These are phyloP conservation scores for Scomber scombrus DNA, from an alignment of 2,113 vertebrate genomes.

Conservation along the genomic window DNA sequence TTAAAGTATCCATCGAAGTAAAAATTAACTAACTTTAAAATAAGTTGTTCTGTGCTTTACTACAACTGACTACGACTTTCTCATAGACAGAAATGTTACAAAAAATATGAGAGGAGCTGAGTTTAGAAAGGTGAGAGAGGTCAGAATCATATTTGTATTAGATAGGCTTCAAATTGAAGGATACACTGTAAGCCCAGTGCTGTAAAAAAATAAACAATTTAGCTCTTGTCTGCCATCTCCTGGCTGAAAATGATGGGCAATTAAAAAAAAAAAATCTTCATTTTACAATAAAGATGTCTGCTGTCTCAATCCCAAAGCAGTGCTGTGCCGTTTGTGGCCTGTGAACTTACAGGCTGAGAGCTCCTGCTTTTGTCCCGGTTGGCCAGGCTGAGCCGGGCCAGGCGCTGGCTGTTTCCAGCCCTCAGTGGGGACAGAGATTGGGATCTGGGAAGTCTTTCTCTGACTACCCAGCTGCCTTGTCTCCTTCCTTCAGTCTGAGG, in stretches of 20 bases:
- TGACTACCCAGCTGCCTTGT: not conserved
- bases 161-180: too few species aligned
- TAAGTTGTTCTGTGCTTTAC: too few species aligned
- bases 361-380: not conserved
- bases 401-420: slow-evolving; percentile 42
- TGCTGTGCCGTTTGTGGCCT: not conserved
- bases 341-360: slow-evolving; percentile 27
- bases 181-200: too few species aligned
- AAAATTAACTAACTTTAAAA: too few species aligned
- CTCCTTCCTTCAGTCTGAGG: slow-evolving; percentile 32
- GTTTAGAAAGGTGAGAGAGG: not conserved
- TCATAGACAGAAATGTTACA: not conserved
- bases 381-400: slow-evolving; percentile 32
- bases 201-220: too few species aligned
- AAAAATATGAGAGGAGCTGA: not conserved
- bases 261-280: not conserved
- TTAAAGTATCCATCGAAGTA: too few species aligned
- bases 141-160: not conserved
- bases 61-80: not conserved
- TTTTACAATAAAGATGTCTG: too few species aligned
- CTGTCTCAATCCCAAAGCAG: too few species aligned
- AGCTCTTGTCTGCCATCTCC: slow-evolving; percentile 53
- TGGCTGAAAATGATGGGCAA: not conserved
- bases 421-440: slow-evolving; percentile 65
- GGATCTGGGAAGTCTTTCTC: slow-evolving; percentile 24